Evolutionary conservation across 1,140 invertebrate species (phyloP).

Genomic region (Mylabris phalerata): DNA sequence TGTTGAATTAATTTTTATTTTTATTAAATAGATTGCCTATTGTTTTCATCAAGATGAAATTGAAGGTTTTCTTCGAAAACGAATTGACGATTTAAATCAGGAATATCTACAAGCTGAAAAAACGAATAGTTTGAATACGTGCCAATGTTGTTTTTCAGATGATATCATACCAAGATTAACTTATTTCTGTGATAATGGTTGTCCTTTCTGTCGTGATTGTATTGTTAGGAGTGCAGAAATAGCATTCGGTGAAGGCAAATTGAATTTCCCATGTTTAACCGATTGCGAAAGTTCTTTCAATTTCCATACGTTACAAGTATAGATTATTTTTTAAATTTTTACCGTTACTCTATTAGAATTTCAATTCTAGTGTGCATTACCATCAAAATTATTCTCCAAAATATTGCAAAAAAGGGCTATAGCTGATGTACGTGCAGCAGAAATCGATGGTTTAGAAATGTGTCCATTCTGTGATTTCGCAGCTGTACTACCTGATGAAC

Average conservation of each 20-base stretch:
- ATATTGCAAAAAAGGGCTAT: slow-evolving; percentile 42
- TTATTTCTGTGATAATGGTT: slow-evolving; percentile 48
- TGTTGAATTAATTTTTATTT: not conserved
- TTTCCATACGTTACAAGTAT: slow-evolving; percentile 44
- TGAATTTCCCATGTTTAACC: slow-evolving; percentile 47
- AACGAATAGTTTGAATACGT: slow-evolving; percentile 37
- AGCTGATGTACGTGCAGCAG: slow-evolving; percentile 54
- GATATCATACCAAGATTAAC: slow-evolving; percentile 55
- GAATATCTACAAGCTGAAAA: slow-evolving; percentile 26
- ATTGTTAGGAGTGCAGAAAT: slow-evolving; percentile 46
- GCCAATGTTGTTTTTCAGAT: slow-evolving; percentile 54
- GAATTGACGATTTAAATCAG: slow-evolving; percentile 35
- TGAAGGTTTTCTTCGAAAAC: slow-evolving; percentile 36
- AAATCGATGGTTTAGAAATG: slow-evolving; percentile 52
- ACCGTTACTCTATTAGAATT: slow-evolving; percentile 25
- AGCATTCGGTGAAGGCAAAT: slow-evolving; percentile 48
- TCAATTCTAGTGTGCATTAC: slow-evolving; percentile 34
- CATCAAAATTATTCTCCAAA: slow-evolving; percentile 31
- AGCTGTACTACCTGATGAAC: slow-evolving; percentile 48
- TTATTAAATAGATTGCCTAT: slow-evolving; percentile 44
- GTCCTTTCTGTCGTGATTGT: slow-evolving; percentile 55
- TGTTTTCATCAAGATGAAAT: slow-evolving; percentile 45
- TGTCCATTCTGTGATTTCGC: slow-evolving; percentile 62
- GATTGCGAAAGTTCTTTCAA: slow-evolving; percentile 45
- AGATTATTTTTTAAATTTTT: slow-evolving; percentile 20